Evolutionary conservation across 1,140 invertebrate species (phyloP).

Genomic region (Goniozus legneri): DNA sequence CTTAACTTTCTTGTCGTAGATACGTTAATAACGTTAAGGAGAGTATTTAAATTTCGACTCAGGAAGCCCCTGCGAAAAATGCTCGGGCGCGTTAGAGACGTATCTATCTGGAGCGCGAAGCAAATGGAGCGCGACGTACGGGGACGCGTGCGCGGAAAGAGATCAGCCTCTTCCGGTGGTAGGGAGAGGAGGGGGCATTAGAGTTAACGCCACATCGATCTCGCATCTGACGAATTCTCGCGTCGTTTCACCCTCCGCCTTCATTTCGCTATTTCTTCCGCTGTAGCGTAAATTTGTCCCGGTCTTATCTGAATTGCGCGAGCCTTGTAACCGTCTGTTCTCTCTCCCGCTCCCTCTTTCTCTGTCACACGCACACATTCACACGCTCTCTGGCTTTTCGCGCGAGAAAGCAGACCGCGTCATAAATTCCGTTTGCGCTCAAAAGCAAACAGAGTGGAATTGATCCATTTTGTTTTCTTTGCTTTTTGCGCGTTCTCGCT

Average conservation of each 20-base stretch:
- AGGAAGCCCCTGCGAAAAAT: too few relatives aligned
- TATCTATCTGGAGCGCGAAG: too few relatives aligned
- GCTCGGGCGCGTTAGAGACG: background rate
- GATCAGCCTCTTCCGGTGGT: too few relatives aligned
- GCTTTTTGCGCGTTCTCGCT: too few relatives aligned
- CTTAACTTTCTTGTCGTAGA: too few relatives aligned
- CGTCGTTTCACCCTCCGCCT: conserved; percentile 4
- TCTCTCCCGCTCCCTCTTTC: too few relatives aligned
- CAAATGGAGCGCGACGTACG: too few relatives aligned
- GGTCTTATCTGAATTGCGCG: conserved; percentile 22
- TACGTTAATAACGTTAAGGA: too few relatives aligned
- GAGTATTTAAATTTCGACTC: too few relatives aligned
- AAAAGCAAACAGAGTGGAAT: conserved; percentile 31
- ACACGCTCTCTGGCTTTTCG: too few relatives aligned
- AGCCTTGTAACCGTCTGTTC: conserved; percentile 22
- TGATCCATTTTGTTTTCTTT: conserved; percentile 26
- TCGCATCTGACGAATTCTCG: conserved; percentile 20
- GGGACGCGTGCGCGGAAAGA: too few relatives aligned
- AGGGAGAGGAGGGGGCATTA: background rate
- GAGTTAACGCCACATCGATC: conserved; percentile 13
- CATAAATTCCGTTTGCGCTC: conserved; percentile 28
- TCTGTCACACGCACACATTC: too few relatives aligned
- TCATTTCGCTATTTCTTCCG: background rate
- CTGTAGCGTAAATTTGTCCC: conserved; percentile 25
- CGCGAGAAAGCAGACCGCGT: background rate